phyloP scores from a whole-genome alignment of 2,113 vertebrate genomes.

The Mustelus asterias region DNA sequence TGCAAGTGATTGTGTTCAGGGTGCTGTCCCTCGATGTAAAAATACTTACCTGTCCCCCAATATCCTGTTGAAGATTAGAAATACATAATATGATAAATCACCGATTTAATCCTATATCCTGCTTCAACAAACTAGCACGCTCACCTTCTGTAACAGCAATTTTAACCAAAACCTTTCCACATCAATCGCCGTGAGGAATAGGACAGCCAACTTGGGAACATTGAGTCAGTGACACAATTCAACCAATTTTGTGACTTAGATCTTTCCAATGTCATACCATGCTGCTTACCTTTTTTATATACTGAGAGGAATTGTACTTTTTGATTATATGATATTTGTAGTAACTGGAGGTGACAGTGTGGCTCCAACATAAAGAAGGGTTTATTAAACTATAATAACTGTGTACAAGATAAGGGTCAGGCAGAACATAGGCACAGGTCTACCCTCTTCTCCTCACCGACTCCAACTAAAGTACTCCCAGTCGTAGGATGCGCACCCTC shows the following conservation, averaged over 20 bases:
- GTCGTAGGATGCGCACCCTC: no score
- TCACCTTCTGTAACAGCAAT: background rate
- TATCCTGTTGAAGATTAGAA: background rate
- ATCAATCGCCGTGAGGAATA: background rate
- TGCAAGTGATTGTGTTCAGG: background rate
- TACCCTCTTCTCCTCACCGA: no score
- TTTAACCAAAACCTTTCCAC: background rate
- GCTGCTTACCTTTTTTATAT: background rate
- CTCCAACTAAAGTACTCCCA: no score
- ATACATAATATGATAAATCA: background rate
- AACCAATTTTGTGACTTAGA: background rate
- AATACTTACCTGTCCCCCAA: background rate
- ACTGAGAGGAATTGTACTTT: background rate
- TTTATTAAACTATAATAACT: no score
- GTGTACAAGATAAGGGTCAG: no score
- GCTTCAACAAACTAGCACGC: no score
- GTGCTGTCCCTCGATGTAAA: background rate
- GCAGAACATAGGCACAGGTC: no score
- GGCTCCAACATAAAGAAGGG: no score
- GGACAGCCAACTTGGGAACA: background rate
- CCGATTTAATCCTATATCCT: background rate
- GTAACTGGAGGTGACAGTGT: no score
- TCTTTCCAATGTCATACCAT: background rate
- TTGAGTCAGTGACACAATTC: background rate
- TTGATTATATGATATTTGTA: background rate